phyloP scores from a whole-genome alignment of 1,140 invertebrate species.

The Pseudoatta argentina region DNA sequence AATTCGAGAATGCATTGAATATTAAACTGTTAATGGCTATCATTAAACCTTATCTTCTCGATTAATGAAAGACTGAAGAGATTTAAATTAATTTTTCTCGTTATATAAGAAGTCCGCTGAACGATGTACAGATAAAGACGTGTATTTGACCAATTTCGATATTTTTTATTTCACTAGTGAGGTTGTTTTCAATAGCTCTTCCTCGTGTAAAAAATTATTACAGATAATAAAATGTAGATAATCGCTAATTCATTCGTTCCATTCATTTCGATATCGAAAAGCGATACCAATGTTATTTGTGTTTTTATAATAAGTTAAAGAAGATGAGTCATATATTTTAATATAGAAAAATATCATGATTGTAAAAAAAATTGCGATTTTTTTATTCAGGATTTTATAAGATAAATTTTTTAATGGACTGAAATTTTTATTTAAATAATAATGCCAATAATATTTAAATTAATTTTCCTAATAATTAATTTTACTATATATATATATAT shows the following conservation, averaged over 20 bases:
- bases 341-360: background rate
- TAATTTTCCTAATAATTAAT: background rate
- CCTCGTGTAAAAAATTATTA: constrained; percentile 21
- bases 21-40: constrained; percentile 1
- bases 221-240: background rate
- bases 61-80: background rate
- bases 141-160: constrained; percentile 23
- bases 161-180: constrained; percentile 23
- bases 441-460: constrained; percentile 4
- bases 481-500: background rate
- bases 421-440: background rate
- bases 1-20: constrained; percentile 10
- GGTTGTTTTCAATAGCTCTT: background rate
- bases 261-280: background rate
- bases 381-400: background rate
- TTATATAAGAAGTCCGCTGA: background rate
- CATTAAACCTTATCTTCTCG: background rate
- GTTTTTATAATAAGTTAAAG: background rate
- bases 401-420: background rate
- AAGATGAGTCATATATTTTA: constrained; percentile 2
- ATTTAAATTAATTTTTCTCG: constrained; percentile 12
- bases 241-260: constrained; percentile 12
- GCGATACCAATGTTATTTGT: constrained; percentile 12
- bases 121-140: background rate
- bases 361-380: background rate